phyloP scores from a whole-genome alignment of 2,888 invertebrate species.

The Nomada fabriciana region DNA sequence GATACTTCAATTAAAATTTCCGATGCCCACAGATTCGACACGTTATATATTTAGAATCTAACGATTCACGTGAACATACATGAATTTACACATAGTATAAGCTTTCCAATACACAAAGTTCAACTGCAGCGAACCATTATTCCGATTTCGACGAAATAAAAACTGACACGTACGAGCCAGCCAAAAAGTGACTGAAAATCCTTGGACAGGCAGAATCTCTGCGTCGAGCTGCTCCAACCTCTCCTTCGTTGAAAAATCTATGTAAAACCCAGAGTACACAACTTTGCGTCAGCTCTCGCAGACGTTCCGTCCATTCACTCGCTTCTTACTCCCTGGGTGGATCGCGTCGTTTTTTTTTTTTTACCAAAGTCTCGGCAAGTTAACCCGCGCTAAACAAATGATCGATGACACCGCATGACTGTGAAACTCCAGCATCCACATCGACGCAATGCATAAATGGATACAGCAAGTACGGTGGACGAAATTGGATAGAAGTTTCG shows the following conservation, averaged over 20 bases:
- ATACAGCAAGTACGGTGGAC: slow-evolving; percentile 7
- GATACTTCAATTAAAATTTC: no score
- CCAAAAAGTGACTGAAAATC: background rate
- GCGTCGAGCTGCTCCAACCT: background rate
- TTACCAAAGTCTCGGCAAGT: slow-evolving; percentile 20
- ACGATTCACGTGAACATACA: no score
- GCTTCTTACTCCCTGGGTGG: slow-evolving; percentile 2
- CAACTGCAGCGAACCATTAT: no score
- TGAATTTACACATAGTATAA: no score
- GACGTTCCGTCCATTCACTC: slow-evolving; percentile 1
- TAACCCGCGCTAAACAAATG: slow-evolving; percentile 21
- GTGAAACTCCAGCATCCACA: background rate
- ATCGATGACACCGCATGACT: slow-evolving; percentile 26
- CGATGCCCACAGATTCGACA: no score
- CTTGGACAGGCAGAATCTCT: background rate
- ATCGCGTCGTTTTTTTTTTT: background rate
- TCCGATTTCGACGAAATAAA: no score
- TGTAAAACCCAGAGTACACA: background rate
- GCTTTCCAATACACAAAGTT: no score
- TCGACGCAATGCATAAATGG: slow-evolving; percentile 37
- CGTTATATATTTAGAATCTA: no score
- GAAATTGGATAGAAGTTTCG: slow-evolving; percentile 60
- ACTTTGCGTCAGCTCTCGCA: background rate
- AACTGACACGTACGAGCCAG: no score
- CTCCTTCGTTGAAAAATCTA: background rate